Percentiles rank a stretch among this genome's conserved stretches.
phyloP scores from a whole-genome alignment of 2,888 invertebrate species.

The Cheilosia soror region DNA sequence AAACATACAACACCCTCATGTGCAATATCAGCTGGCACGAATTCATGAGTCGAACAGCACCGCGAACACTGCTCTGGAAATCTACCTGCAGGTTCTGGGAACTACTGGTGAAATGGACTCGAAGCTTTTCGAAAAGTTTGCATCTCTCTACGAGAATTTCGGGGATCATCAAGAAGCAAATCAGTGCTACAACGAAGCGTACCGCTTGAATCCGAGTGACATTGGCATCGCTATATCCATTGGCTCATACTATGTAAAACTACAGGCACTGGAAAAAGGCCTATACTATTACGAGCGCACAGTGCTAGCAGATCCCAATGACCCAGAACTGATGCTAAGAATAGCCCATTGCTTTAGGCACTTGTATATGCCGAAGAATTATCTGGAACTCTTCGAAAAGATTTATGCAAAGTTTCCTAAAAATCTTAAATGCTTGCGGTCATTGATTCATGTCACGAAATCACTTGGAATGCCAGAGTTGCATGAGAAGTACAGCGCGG shows the following conservation, averaged over 20 bases:
- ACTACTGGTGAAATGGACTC: conserved; percentile 94
- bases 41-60: conserved; percentile 86
- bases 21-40: conserved; percentile 90
- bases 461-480: conserved; percentile 94
- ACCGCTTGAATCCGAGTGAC: conserved; percentile 82
- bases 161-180: conserved; percentile 95
- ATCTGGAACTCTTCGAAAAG: conserved; percentile 82
- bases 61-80: conserved; percentile 87
- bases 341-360: conserved; percentile 93
- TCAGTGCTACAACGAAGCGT: conserved; percentile 83
- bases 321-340: conserved; percentile 93
- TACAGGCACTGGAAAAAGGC: conserved; percentile 95
- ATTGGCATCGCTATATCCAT: conserved; percentile 93
- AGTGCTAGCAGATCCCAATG: conserved; percentile 89
- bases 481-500: conserved; percentile 90
- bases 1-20: conserved; percentile 84
- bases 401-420: conserved; percentile 96
- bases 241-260: conserved; percentile 94
- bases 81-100: conserved; percentile 90
- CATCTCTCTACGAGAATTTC: conserved; percentile 93
- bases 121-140: conserved; percentile 93
- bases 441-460: conserved; percentile 83
- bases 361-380: conserved; percentile 87
- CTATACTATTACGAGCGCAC: conserved; percentile 92
- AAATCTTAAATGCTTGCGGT: conserved; percentile 95